Conservation (phyloP, 1,140 invertebrate genomes). For the Elysia chlorotica region DNA sequence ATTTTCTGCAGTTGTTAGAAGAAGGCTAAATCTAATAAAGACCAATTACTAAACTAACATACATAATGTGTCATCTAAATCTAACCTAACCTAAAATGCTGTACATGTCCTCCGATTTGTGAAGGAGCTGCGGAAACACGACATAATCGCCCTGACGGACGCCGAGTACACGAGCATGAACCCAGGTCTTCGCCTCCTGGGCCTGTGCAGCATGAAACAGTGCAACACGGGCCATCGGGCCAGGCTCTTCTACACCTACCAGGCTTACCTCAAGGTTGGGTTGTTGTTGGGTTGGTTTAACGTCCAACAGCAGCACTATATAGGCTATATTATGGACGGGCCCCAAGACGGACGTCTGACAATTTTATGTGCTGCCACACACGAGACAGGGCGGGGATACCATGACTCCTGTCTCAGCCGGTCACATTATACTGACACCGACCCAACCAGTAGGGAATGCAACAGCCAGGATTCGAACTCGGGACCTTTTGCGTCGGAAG, state of each 20-base stretch:
- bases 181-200: constrained; percentile 93
- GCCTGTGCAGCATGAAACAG: constrained; percentile 96
- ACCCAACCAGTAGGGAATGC: neutral
- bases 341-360: neutral
- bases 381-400: neutral
- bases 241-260: constrained; percentile 98
- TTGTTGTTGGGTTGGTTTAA: neutral
- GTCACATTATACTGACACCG: neutral
- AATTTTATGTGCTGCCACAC: neutral
- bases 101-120: too few relatives aligned
- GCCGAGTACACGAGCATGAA: constrained; percentile 99
- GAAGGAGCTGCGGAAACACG: constrained; percentile 84
- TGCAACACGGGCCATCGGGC: constrained; percentile 74
- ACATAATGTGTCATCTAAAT: too few relatives aligned
- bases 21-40: too few relatives aligned
- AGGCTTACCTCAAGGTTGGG: constrained; percentile 74
- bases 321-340: neutral
- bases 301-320: neutral
- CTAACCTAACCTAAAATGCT: too few relatives aligned
- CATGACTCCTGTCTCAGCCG: neutral
- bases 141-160: constrained; percentile 97
- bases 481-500: neutral
- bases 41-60: too few relatives aligned
- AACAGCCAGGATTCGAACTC: neutral
- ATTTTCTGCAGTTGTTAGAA: too few relatives aligned